A percentile compares a stretch with the other conserved stretches of the same genome.
Conservation (phyloP, 2,888 invertebrate species). For the Physocephala rufipes region DNA sequence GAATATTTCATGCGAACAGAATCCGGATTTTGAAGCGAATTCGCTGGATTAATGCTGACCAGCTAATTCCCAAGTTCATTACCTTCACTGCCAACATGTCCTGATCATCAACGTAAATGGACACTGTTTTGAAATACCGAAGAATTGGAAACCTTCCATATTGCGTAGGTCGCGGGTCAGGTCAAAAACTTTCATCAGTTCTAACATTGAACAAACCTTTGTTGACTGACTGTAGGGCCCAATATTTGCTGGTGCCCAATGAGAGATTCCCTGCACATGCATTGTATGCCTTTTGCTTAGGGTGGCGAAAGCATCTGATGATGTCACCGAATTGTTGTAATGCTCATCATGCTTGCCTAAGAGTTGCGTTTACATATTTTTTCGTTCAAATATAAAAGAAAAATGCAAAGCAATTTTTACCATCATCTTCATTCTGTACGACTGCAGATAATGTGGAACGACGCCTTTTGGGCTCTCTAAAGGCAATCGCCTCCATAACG, state of each 20-base stretch:
- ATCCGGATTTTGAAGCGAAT: too few species aligned
- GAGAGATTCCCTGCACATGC: conserved; percentile 95
- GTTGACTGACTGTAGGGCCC: conserved; percentile 96
- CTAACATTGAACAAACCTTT: conserved; percentile 70
- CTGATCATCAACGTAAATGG: conserved; percentile 1
- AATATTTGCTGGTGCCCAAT: conserved; percentile 98
- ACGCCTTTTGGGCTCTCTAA: conserved; percentile 60
- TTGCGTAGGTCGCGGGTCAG: background rate
- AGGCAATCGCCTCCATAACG: conserved; percentile 79
- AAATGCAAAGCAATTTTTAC: conserved; percentile 32
- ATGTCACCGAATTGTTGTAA: conserved; percentile 31
- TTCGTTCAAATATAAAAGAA: conserved; percentile 28
- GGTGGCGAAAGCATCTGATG: conserved; percentile 14
- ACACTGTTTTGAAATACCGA: background rate
- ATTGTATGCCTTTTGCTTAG: conserved; percentile 75
- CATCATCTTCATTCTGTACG: conserved; percentile 41
- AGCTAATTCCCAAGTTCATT: background rate
- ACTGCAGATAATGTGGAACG: conserved; percentile 45
- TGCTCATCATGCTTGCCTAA: conserved; percentile 45
- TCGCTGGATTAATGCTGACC: too few species aligned
- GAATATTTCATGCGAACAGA: too few species aligned
- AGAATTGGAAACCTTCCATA: background rate
- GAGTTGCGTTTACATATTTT: conserved; percentile 42
- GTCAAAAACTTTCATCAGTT: background rate
- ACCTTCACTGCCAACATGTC: background rate